Base-by-base conservation (phyloP, 2,797 vertebrate species). In the Heterohyrax brucei region DNA sequence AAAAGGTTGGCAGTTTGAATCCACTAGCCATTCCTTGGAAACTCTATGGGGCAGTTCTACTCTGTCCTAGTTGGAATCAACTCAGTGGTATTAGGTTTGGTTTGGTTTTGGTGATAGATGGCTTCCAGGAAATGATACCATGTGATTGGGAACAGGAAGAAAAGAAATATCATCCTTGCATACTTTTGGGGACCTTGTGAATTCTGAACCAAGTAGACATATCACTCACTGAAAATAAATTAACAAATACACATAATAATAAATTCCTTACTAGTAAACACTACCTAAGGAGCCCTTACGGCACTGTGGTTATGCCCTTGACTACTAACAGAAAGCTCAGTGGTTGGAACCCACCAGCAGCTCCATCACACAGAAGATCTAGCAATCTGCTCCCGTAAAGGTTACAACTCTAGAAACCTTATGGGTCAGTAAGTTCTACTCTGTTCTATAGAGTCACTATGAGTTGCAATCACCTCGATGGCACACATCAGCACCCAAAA, bases 201-300 rank as follows among this genome's bases (percentile, higher is more conserved):
- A 68, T 87, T 84, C 26, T 86, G 66, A 92, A 68, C 79, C 30
- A 66, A 33, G 86, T 22, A 30, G 82, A 44, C 24, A 46, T n/a
- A 68, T 12, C 44, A 83, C 44, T 56, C 92, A 70, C 14, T 78
- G 1, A 77, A 80, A 95, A 94, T 59, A 64, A 46, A 79, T n/a
- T 21, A n/a, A 89, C 82, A 95, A 62, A 44, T 10, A 3, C 53
- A 61, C 79, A 46, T 88, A 79, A 81, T 18, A 93, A 77, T 22
- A 48, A 70, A 50, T 0, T 92, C 4, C 68, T 62, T 68, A 39
- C n/a, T 30, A 59, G 46, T 59, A 30, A 68, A n/a, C 33, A 77
- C 39, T 14, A 78, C 4, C 13, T 56, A 91, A 76, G 68, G 19
- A 73, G 19, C 13, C 33, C 19, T 73, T 18, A 9, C 22, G 4